A percentile compares a stretch with the other conserved stretches of the same genome.
These are phyloP conservation scores for Uria lomvia DNA, from an alignment of 2,113 vertebrate genomes.

Conservation along the genomic window DNA sequence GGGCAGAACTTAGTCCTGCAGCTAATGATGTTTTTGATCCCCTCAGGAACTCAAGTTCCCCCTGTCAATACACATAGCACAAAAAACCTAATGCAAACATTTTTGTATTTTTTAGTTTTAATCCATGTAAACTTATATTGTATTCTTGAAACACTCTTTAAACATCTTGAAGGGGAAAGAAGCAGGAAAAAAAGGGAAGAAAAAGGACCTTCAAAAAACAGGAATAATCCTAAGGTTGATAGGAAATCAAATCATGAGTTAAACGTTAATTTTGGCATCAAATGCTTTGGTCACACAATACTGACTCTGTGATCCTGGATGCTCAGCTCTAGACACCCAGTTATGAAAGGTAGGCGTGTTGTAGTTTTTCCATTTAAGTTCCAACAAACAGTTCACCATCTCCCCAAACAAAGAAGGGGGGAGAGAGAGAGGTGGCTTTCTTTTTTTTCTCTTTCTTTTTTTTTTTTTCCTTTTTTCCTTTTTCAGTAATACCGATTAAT, in stretches of 20 bases:
- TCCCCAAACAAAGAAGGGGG: conserved; percentile 79
- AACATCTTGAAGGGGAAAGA: conserved; percentile 67
- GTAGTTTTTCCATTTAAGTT: conserved; percentile 94
- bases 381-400: conserved; percentile 86
- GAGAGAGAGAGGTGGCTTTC: conserved; percentile 17
- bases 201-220: conserved; percentile 68
- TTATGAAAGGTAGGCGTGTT: conserved; percentile 99
- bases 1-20: conserved; percentile 56
- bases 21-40: conserved; percentile 56
- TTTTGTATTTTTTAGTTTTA: conserved; percentile 69
- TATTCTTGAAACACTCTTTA: conserved; percentile 67
- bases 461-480: not conserved
- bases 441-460: not conserved
- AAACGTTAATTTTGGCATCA: conserved; percentile 95
- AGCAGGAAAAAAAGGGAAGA: conserved; percentile 58
- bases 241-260: conserved; percentile 77
- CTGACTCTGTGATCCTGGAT: not conserved
- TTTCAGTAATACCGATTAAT: conserved; percentile 78
- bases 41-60: conserved; percentile 62
- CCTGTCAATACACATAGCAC: conserved; percentile 41
- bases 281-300: conserved; percentile 78
- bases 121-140: conserved; percentile 69
- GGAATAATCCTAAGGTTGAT: conserved; percentile 67
- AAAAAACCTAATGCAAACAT: conserved; percentile 64
- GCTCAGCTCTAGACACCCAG: not conserved